phyloP scores from a whole-genome alignment of 35 echinoderm and acorn worm genomes.

The Ptychodera flava region DNA sequence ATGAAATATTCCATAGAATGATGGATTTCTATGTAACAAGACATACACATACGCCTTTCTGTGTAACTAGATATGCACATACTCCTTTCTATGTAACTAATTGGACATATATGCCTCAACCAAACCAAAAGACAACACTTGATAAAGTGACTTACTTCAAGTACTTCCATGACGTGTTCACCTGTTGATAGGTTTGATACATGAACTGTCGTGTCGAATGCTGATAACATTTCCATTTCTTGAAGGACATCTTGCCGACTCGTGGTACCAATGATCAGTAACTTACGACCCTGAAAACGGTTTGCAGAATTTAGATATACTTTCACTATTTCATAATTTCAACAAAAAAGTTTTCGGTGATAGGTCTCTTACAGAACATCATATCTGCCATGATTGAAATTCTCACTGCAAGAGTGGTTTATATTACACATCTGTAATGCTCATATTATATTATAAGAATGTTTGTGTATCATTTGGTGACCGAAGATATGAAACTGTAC shows the following conservation, averaged over 20 bases:
- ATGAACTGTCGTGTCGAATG: conserved; percentile 79
- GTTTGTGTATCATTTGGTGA: no score
- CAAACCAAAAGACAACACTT: background rate
- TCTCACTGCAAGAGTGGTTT: no score
- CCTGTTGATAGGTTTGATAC: conserved; percentile 72
- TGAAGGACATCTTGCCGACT: conserved; percentile 76
- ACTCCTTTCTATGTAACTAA: background rate
- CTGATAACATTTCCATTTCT: conserved; percentile 89
- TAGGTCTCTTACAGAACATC: no score
- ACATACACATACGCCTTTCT: no score
- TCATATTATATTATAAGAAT: no score
- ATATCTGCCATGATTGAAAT: no score
- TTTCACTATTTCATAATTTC: background rate
- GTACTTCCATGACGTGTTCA: conserved; percentile 51
- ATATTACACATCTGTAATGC: no score
- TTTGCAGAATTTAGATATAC: no score
- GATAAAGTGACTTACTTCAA: conserved; percentile 48
- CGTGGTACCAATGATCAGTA: conserved; percentile 92
- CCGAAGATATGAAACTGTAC: no score
- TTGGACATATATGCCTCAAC: background rate
- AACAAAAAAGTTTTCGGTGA: background rate
- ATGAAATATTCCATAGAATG: no score
- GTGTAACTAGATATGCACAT: no score
- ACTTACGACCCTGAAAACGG: conserved; percentile 53
- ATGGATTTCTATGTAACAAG: no score